Evolutionary conservation across 2,113 vertebrate genomes (phyloP).

Genomic region (Polypterus senegalus): DNA sequence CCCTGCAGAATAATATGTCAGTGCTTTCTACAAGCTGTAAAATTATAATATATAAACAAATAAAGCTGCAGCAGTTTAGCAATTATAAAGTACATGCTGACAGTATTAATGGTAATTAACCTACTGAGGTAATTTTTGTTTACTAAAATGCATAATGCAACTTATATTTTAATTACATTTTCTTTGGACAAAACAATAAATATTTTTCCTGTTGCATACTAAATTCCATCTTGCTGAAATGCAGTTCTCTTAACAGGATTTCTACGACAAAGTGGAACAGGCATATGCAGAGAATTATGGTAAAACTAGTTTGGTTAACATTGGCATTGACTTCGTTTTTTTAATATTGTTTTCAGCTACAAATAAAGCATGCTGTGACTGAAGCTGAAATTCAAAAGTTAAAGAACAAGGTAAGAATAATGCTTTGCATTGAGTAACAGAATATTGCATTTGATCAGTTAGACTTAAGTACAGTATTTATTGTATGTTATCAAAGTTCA

Average conservation of each 20-base stretch:
- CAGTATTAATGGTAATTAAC: too few relatives aligned
- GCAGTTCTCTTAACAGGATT: slow-evolving; percentile 49
- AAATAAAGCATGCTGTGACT: slow-evolving; percentile 97
- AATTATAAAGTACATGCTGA: too few relatives aligned
- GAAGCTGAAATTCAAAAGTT: slow-evolving; percentile 98
- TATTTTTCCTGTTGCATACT: slow-evolving; percentile 22
- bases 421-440: too few relatives aligned
- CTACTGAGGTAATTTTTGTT: too few relatives aligned
- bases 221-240: slow-evolving; percentile 54
- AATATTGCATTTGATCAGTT: too few relatives aligned
- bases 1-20: too few relatives aligned
- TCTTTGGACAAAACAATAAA: too few relatives aligned
- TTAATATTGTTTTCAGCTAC: slow-evolving; percentile 69
- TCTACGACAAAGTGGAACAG: slow-evolving; percentile 8
- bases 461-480: too few relatives aligned
- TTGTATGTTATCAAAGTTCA: too few relatives aligned
- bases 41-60: not conserved
- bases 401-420: slow-evolving; percentile 85
- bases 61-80: not conserved
- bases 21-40: not conserved
- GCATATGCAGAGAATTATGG: too few relatives aligned
- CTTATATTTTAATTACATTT: too few relatives aligned
- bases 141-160: too few relatives aligned
- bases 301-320: not conserved
- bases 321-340: slow-evolving; percentile 36